These are phyloP conservation scores for Naso thynnoides DNA, from an alignment of 2,797 vertebrate species.

Conservation along the genomic window DNA sequence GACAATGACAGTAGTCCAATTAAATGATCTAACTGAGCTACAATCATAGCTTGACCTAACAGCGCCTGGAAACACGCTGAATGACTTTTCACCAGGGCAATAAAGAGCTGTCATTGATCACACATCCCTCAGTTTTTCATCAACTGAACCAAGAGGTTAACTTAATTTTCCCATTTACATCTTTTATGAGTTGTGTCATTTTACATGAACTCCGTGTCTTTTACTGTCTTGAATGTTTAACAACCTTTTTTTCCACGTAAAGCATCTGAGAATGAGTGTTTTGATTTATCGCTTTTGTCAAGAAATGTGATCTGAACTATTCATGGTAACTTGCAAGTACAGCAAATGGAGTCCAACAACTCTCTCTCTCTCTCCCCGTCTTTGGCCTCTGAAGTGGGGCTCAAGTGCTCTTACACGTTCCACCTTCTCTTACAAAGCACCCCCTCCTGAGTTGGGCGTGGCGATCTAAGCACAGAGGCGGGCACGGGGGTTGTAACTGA, in stretches of 20 bases:
- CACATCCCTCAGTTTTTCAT: conserved; percentile 6
- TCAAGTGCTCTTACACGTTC: conserved; percentile 79
- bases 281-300: conserved; percentile 3
- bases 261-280: not conserved
- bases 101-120: conserved; percentile 45
- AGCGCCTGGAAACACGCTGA: too few relatives aligned
- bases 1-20: too few relatives aligned
- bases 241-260: not conserved
- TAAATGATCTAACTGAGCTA: too few relatives aligned
- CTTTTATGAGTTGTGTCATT: conserved; percentile 11
- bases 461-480: conserved; percentile 67
- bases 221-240: conserved; percentile 12
- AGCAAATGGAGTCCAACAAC: conserved; percentile 32
- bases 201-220: conserved; percentile 14
- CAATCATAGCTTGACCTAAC: too few relatives aligned
- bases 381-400: conserved; percentile 73
- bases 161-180: conserved; percentile 18
- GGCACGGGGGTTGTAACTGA: conserved; percentile 65
- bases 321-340: conserved; percentile 37
- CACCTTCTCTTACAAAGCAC: conserved; percentile 77
- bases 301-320: conserved; percentile 29
- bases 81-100: conserved; percentile 54
- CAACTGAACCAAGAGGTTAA: conserved; percentile 30
- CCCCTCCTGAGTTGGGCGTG: conserved; percentile 74
- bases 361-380: conserved; percentile 35